Evolutionary conservation across 2,797 vertebrate species (phyloP).

Genomic region (Morus bassanus): DNA sequence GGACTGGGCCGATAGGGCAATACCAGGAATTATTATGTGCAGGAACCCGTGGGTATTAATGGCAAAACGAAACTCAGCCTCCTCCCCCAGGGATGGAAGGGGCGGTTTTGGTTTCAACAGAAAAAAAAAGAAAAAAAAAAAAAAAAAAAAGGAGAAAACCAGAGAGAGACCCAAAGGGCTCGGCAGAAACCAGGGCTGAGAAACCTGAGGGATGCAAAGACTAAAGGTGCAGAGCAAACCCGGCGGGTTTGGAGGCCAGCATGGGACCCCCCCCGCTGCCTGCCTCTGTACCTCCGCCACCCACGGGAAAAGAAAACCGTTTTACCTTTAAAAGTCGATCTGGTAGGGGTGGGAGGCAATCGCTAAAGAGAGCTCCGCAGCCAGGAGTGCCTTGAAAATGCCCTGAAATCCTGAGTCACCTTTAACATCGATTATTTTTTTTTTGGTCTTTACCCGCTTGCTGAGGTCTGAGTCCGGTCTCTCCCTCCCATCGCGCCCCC

Average conservation of each 20-base stretch:
- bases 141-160: not conserved
- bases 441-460: not conserved
- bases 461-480: not conserved
- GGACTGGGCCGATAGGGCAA: not conserved
- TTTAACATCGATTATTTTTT: not conserved
- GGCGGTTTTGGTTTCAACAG: not conserved
- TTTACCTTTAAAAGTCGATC: slow-evolving; percentile 28
- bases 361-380: not conserved
- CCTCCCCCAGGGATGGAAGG: not conserved
- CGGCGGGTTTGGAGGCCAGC: fast-evolving
- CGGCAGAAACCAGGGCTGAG: not conserved
- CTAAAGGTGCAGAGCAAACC: not conserved
- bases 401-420: slow-evolving; percentile 58
- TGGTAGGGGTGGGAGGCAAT: not conserved
- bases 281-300: not conserved
- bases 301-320: not conserved
- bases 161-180: not conserved
- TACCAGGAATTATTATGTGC: not conserved
- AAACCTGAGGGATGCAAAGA: not conserved
- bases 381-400: slow-evolving; percentile 10
- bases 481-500: not conserved
- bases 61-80: not conserved
- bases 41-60: not conserved
- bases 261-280: not conserved
- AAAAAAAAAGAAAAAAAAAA: not conserved